A percentile compares a stretch with the other conserved stretches of the same genome.
Evolutionary conservation across 1,140 invertebrate species (phyloP).

Genomic region (Potamilus streckersoni): DNA sequence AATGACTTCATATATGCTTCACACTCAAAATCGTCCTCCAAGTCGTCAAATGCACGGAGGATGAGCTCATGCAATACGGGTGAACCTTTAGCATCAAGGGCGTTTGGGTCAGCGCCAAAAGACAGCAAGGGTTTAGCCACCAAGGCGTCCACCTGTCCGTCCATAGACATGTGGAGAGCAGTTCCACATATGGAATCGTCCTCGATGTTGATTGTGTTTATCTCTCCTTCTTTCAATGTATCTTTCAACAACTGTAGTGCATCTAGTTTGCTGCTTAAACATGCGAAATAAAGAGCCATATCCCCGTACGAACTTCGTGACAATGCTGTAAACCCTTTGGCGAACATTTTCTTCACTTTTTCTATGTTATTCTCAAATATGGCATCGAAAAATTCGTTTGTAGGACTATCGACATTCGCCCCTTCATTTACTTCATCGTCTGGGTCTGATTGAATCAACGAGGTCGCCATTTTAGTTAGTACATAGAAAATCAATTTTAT

Average conservation of each 20-base stretch:
- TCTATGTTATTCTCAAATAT: conserved; percentile 1
- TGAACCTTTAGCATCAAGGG: conserved; percentile 5
- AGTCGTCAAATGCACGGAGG: background rate
- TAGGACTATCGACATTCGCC: background rate
- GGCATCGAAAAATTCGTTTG: background rate
- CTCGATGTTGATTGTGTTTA: conserved; percentile 8
- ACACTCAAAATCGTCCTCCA: conserved; percentile 1
- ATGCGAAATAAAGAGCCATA: conserved; percentile 11
- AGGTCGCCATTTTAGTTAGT: too few species aligned
- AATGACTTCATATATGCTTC: background rate
- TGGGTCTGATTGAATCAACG: too few species aligned
- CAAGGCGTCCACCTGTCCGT: conserved; percentile 7
- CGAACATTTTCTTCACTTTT: background rate
- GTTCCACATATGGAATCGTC: conserved; percentile 18
- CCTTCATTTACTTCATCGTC: background rate
- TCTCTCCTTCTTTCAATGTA: conserved; percentile 13
- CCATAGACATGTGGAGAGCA: conserved; percentile 14
- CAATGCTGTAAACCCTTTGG: conserved; percentile 8
- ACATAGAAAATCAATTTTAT: too few species aligned
- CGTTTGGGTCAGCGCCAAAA: conserved; percentile 4
- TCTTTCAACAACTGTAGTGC: conserved; percentile 8
- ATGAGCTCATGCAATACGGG: conserved; percentile 10
- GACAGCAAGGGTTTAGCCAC: conserved; percentile 1
- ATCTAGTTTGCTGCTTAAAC: conserved; percentile 10
- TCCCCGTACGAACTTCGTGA: background rate